Base-by-base conservation (phyloP, 2,888 invertebrate genomes). In the Augiades crinisus region DNA sequence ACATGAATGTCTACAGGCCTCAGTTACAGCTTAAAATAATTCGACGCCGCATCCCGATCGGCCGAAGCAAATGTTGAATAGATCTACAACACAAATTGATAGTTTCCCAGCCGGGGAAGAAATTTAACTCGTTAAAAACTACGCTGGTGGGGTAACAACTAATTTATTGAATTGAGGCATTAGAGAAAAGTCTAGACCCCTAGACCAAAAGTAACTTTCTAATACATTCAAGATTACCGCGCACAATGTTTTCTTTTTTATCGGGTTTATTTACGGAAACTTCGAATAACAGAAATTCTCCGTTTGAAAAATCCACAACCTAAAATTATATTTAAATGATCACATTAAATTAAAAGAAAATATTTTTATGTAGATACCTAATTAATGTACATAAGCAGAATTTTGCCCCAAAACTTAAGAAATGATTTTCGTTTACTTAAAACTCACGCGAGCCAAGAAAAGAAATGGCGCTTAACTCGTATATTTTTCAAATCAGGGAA, bases 401-500 rank as follows among this genome's bases (percentile, higher is more conserved):
- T 12, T 22, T 22, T n/a, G n/a, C 21, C 3, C n/a, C n/a, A n/a
- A n/a, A n/a, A 22, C 22, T 12, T 4, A 22, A 38, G 22, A 13
- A 21, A 38, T 13, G 12, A 38, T 13, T 38, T 13, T 17, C 27
- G 17, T 41, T 27, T 31, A 31, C 30, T 31, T 19, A 31, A 43
- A 43, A 19, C 24, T 41, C 17, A 17, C 6, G 12, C 10, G 41
- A 30, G 4, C 16, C 31, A 21, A 45, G 13, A 14, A 17, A 33
- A 45, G 10, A 38, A 46, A 40, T 22, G 41, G 16, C 24, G 10
- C 27, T 17, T 41, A 30, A 41, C 27, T 17, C 27, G 27, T 41
- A 10, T 37, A 27, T 37, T 37, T 40, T 47, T 36, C 21, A 49
- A 49, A 41, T 41, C 41, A 41, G 16, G 36, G 17, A 33, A 49